Percentiles rank a stretch among this genome's conserved stretches.
phyloP scores from a whole-genome alignment of 2,113 vertebrate species.

The Ibidorhyncha struthersii region DNA sequence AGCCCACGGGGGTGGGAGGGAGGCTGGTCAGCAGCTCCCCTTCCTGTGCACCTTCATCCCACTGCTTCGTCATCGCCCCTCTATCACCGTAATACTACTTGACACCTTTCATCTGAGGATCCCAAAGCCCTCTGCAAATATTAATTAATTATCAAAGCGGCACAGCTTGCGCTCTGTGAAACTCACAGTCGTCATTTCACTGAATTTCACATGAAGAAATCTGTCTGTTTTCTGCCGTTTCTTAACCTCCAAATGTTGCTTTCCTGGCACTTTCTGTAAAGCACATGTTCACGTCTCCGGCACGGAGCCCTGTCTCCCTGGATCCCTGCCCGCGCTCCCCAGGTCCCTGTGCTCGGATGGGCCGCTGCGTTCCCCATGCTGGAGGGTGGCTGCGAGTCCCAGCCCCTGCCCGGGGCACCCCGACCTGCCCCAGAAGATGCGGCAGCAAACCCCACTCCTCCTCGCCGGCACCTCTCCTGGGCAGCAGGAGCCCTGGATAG shows the following conservation, averaged over 20 bases:
- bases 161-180: not conserved
- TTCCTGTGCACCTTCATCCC: not conserved
- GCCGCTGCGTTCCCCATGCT: fast-evolving
- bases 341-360: fast-evolving
- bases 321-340: not conserved
- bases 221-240: conserved; percentile 37
- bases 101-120: not conserved
- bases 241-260: conserved; percentile 54
- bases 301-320: not conserved
- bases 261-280: not conserved
- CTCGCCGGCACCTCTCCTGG: not conserved
- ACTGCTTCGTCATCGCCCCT: fast-evolving
- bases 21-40: fast-evolving
- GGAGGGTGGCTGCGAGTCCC: not conserved
- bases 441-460: not conserved
- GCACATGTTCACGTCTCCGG: not conserved
- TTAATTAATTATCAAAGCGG: not conserved
- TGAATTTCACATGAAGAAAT: not conserved
- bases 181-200: not conserved
- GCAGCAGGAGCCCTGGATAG: fast-evolving
- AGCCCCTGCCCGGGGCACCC: not conserved
- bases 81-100: fast-evolving
- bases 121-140: not conserved
- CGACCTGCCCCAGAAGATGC: not conserved
- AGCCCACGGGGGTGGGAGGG: fast-evolving